Evolutionary conservation across 64 coral and sea anemone species (phyloP), one percentile per base, ranked within the genome.

Genomic region (Montipora efflorescens): DNA sequence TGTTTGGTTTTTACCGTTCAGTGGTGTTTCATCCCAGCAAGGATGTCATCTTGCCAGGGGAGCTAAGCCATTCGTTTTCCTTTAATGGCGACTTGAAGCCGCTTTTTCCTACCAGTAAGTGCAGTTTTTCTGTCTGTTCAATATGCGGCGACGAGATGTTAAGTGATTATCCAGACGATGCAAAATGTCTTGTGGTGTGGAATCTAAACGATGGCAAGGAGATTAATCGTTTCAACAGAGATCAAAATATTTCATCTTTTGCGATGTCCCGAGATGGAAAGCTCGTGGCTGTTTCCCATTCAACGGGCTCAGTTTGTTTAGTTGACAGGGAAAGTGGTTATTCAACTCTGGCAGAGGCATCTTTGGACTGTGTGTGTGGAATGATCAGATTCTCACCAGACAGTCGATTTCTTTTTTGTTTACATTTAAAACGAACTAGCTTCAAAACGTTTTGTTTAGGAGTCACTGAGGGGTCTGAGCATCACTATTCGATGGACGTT

Each of bases 1-100:
- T 25, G 23, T 25, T 25, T 25, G 25, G 0, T 8, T 36, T 13
- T 25, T 82, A 14, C 23, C 80, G 80, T 25, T 64, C 55, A 4
- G 80, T 82, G 43, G 80, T 82, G 15, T 82, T 82, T 82, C 80
- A 82, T 82, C 80, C 80, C 7, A 82, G 10, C 5, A 66, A 62
- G 57, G 80, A 62, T 5, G 12, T 82, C 7, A 25, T 82, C 55
- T 61, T 82, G 59, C 80, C 80, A 14, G 80, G 80, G 64, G 55
- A 62, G 5, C 80, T 82, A 1, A 64, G 80, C 25, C 3, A 46
- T 15, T 28, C 23, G 0, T 83, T 48, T 19, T 23, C 11, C 19
- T 3, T 83, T 16, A n/a, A 47, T 16, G 81, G 81, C 3, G 44
- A 83, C 0, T 59, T 46, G 1, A 67, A 83, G 11, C 14, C 10